Conservation (phyloP, 1,140 invertebrate genomes). For the Vanessa atalanta region DNA sequence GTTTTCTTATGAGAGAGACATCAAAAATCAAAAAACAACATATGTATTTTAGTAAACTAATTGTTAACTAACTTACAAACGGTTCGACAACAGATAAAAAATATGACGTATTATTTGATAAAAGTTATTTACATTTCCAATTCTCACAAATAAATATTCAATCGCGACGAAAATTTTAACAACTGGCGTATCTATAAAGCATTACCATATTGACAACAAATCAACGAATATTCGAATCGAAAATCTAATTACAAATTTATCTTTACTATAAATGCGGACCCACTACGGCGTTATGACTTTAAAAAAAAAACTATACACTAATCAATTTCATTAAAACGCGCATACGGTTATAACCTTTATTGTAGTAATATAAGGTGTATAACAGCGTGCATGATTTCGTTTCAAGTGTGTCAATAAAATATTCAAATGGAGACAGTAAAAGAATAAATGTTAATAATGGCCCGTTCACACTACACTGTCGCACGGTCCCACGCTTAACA, state of each 20-base stretch:
- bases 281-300: conserved; percentile 37
- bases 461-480: conserved; percentile 57
- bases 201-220: conserved; percentile 35
- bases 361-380: conserved; percentile 6
- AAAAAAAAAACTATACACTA: conserved; percentile 25
- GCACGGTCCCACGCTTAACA: conserved; percentile 52
- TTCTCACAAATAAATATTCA: conserved; percentile 31
- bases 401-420: conserved; percentile 60
- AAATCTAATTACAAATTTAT: conserved; percentile 45
- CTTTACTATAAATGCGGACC: conserved; percentile 39
- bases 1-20: too few relatives aligned
- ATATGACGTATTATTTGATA: too few relatives aligned
- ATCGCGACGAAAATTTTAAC: conserved; percentile 22
- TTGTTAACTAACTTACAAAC: too few relatives aligned
- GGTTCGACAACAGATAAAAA: too few relatives aligned
- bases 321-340: conserved; percentile 7
- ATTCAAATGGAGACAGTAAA: conserved; percentile 54
- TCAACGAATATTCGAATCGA: conserved; percentile 28
- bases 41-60: too few relatives aligned
- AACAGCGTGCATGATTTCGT: conserved; percentile 23
- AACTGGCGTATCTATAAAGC: conserved; percentile 15
- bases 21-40: too few relatives aligned
- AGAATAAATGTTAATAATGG: conserved; percentile 65
- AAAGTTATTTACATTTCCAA: background rate
- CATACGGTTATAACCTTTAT: conserved; percentile 13